Conservation (phyloP, 2,888 invertebrate species). For the Boloria euphrosyne region DNA sequence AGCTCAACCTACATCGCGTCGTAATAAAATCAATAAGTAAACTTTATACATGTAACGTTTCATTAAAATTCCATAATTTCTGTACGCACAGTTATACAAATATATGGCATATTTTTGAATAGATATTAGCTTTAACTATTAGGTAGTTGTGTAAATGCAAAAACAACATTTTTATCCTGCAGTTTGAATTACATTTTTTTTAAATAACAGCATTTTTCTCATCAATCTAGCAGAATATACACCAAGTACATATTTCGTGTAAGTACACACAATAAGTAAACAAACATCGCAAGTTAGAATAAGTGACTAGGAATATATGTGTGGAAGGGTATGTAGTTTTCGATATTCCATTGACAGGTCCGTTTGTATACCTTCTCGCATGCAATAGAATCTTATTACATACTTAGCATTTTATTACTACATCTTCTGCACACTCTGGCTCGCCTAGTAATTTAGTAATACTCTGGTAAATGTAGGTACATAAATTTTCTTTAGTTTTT, state of each 20-base stretch:
- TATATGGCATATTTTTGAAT: background rate
- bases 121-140: too few relatives aligned
- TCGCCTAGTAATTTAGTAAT: slow-evolving; percentile 56
- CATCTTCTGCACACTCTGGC: slow-evolving; percentile 48
- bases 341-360: slow-evolving; percentile 17
- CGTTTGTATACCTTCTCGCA: slow-evolving; percentile 62
- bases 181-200: too few relatives aligned
- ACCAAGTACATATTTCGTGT: background rate
- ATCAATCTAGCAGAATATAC: too few relatives aligned
- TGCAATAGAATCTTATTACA: slow-evolving; percentile 75
- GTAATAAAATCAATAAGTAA: slow-evolving; percentile 6
- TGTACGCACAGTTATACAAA: background rate
- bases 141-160: too few relatives aligned
- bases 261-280: background rate
- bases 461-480: background rate
- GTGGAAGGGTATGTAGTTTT: slow-evolving; percentile 18
- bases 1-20: slow-evolving; percentile 2
- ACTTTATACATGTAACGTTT: background rate
- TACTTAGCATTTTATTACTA: slow-evolving; percentile 52
- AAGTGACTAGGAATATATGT: slow-evolving; percentile 37
- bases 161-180: too few relatives aligned
- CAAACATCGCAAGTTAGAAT: slow-evolving; percentile 22
- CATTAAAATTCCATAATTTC: too few relatives aligned
- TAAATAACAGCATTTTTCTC: too few relatives aligned
- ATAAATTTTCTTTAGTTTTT: background rate